A percentile compares a stretch with the other conserved stretches of the same genome.
These are phyloP conservation scores for Tichodroma muraria DNA, from an alignment of 2,113 vertebrate species.

Conservation along the genomic window DNA sequence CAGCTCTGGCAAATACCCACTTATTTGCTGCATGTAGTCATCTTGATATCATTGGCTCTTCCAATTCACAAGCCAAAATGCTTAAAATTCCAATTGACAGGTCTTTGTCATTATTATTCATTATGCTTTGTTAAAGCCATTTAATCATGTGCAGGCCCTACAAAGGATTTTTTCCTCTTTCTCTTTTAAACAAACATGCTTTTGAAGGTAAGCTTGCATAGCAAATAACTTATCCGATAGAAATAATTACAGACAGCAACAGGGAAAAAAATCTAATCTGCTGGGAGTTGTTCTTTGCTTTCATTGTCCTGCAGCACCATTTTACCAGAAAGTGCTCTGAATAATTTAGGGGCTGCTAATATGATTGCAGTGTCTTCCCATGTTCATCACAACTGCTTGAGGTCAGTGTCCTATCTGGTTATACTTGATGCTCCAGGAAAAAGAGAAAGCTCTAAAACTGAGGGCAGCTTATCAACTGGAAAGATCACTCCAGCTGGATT, in stretches of 20 bases:
- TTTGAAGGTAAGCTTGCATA: slow-evolving; percentile 60
- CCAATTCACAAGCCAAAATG: not conserved
- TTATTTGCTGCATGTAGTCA: not conserved
- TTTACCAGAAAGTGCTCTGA: slow-evolving; percentile 31
- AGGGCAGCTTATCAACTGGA: not conserved
- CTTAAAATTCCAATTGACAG: slow-evolving; percentile 41
- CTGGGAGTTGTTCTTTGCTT: slow-evolving; percentile 34
- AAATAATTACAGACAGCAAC: slow-evolving; percentile 56
- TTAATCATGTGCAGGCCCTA: slow-evolving; percentile 47
- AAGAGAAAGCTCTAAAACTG: not conserved
- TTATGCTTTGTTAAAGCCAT: slow-evolving; percentile 45
- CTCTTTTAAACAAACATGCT: slow-evolving; percentile 58
- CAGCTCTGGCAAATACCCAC: not conserved
- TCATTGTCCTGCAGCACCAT: slow-evolving; percentile 25
- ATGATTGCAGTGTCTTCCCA: not conserved
- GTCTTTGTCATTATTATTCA: slow-evolving; percentile 47
- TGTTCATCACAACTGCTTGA: not conserved
- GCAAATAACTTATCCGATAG: slow-evolving; percentile 55
- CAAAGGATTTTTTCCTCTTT: slow-evolving; percentile 56
- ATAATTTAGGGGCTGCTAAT: slow-evolving; percentile 47
- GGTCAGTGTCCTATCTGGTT: not conserved
- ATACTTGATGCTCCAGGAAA: not conserved
- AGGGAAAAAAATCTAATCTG: not conserved
- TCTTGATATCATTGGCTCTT: not conserved
- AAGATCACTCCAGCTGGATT: not conserved